Conservation (phyloP, 2,888 invertebrate species). For the Azorinus chamasolen region DNA sequence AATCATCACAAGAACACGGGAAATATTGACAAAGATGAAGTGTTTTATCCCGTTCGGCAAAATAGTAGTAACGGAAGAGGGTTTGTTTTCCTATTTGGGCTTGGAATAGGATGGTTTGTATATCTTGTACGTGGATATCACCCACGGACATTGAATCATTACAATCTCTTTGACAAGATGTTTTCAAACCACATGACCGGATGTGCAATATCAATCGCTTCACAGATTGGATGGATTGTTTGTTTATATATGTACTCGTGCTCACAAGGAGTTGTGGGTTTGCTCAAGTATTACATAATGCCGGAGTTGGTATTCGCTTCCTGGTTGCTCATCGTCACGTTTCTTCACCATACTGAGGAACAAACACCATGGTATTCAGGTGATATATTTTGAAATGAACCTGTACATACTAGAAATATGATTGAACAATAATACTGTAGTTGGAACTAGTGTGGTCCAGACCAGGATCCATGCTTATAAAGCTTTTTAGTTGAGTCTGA, state of each 20-base stretch:
- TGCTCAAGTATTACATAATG: slow-evolving; percentile 76
- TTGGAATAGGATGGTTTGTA: slow-evolving; percentile 80
- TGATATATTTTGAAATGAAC: slow-evolving; percentile 8
- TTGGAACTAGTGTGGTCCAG: background rate
- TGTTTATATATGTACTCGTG: slow-evolving; percentile 68
- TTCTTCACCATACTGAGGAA: slow-evolving; percentile 84
- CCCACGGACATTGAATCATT: slow-evolving; percentile 78
- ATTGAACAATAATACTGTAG: background rate
- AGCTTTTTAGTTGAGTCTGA: too few species aligned
- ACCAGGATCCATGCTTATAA: background rate
- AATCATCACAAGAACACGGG: slow-evolving; percentile 83
- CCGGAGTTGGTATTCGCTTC: slow-evolving; percentile 82
- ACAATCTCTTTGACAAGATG: slow-evolving; percentile 71
- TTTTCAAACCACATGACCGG: slow-evolving; percentile 72
- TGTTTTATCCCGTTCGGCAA: slow-evolving; percentile 82
- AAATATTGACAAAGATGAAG: slow-evolving; percentile 84
- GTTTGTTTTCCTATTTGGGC: slow-evolving; percentile 66
- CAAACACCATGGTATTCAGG: slow-evolving; percentile 82
- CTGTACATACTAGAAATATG: background rate
- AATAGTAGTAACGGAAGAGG: slow-evolving; percentile 48
- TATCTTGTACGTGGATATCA: slow-evolving; percentile 81
- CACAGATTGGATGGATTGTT: slow-evolving; percentile 65
- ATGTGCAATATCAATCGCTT: slow-evolving; percentile 69
- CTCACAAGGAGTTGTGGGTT: slow-evolving; percentile 66
- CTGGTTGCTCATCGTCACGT: slow-evolving; percentile 83